Evolutionary conservation across 2,113 vertebrate species (phyloP).

Genomic region (Archilochus colubris): DNA sequence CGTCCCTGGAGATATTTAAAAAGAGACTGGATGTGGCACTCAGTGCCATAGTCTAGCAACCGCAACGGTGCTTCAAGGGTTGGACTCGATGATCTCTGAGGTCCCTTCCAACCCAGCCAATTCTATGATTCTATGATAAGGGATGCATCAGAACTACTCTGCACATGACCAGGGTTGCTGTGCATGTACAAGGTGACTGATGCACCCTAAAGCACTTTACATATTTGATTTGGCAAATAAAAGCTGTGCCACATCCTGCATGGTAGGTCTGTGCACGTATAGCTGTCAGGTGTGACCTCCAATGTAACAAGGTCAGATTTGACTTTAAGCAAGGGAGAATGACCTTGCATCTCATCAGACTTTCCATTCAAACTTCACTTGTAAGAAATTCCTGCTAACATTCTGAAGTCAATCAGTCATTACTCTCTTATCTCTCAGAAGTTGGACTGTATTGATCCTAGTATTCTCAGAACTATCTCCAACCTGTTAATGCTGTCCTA

Average conservation of each 20-base stretch:
- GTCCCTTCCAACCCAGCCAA: too few species aligned
- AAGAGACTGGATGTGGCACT: too few species aligned
- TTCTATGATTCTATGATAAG: too few species aligned
- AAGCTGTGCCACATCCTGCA: not conserved
- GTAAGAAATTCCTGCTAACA: not conserved
- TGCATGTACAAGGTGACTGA: not conserved
- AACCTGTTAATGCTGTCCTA: not conserved
- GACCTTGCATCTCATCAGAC: not conserved
- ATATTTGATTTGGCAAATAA: not conserved
- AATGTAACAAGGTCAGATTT: not conserved
- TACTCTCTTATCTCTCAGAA: not conserved
- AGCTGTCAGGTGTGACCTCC: not conserved
- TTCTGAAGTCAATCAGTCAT: fast-evolving
- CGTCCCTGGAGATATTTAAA: too few species aligned
- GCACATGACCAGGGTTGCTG: not conserved
- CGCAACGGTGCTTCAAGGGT: too few species aligned
- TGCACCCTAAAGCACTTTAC: not conserved
- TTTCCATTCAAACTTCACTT: not conserved
- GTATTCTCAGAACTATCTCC: not conserved
- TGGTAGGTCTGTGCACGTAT: not conserved
- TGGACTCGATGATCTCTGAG: too few species aligned
- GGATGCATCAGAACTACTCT: not conserved
- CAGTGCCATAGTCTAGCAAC: too few species aligned
- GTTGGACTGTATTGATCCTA: not conserved
- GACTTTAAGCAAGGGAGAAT: not conserved